phyloP scores from a whole-genome alignment of 2,113 vertebrate genomes.

The Notothenia coriiceps region DNA sequence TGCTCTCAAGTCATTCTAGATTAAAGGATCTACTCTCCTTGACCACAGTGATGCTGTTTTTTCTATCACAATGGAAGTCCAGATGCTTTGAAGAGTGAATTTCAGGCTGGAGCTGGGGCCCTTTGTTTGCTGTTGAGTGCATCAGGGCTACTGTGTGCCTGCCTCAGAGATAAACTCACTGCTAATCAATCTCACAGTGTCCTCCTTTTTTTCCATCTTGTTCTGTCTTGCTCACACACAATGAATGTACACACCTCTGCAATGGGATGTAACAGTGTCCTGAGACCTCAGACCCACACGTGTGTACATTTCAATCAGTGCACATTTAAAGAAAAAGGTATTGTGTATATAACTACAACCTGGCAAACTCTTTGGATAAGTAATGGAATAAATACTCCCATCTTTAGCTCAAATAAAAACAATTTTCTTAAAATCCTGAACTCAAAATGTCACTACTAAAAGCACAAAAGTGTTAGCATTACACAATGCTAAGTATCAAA shows the following conservation, averaged over 20 bases:
- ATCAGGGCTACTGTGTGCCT: constrained; percentile 60
- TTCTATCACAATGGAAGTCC: constrained; percentile 63
- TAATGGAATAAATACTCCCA: neutral
- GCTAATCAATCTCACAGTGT: constrained; percentile 74
- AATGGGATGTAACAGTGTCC: constrained; percentile 22
- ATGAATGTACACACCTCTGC: constrained; percentile 12
- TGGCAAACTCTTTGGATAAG: constrained; percentile 28
- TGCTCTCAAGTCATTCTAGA: constrained; percentile 67
- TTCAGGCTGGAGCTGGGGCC: constrained; percentile 61
- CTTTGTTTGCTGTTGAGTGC: constrained; percentile 65
- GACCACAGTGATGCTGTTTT: constrained; percentile 63
- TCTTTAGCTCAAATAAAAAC: neutral
- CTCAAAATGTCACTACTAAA: neutral
- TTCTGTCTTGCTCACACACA: neutral
- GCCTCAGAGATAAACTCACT: constrained; percentile 72
- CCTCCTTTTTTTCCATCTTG: constrained; percentile 16
- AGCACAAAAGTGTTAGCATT: neutral
- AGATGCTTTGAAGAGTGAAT: constrained; percentile 70
- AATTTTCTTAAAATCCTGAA: neutral
- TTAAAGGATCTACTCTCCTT: constrained; percentile 66
- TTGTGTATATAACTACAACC: constrained; percentile 17
- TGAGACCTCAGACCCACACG: constrained; percentile 11
- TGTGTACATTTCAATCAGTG: constrained; percentile 53
- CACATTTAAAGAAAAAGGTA: constrained; percentile 24
- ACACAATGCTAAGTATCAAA: neutral